Base-by-base conservation (phyloP, 2,113 vertebrate species). In the Ailuropoda melanoleuca region DNA sequence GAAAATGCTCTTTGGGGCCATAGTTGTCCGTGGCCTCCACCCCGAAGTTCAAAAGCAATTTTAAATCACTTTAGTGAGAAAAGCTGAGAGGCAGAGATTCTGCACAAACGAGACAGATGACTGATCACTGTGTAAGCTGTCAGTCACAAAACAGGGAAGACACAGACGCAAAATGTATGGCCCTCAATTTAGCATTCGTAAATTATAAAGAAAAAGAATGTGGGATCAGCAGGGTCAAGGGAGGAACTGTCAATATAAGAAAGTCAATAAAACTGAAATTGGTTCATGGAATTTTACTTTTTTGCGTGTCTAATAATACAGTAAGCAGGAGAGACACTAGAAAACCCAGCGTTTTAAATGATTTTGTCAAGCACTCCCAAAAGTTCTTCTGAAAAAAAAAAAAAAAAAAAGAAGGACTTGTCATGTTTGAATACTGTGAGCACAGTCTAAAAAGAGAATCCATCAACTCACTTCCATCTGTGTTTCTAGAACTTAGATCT, bases 21-120 rank as follows among this genome's bases (percentile, higher is more conserved):
- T 60, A 93, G 80, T 84, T 91, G 75, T 66, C 53, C 15, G 0
- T 43, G 68, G 48, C 34, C 68, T 84, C 31, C 12, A 80, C 58
- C 53, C 43, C 14, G 9, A 88, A 91, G 48, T 91, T 88, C 70
- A 91, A 93, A 91, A 97, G 89, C 46, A 53, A 83, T 90, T 96
- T 96, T 87, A 90, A 92, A 83, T 83, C 66, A 72, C 17, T 31
- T 82, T 77, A 43, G 43, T 56, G 58, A 70, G 29, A 34, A 55
- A 39, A 89, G 50, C 26, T 89, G 64, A 92, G 62, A 24, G 6
- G 4, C 31, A 58, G 70, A 77, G 84, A 80, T 34, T 70, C 46
- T 43, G 26, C 21, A 48, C 11, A 29, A 24, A 34, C 43, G n/a
- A 92, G 80, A 82, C 18, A 80, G 68, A 92, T 62, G 68, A 72